Evolutionary conservation across 2,888 invertebrate genomes (phyloP).

Genomic region (Agrochola lychnidis): DNA sequence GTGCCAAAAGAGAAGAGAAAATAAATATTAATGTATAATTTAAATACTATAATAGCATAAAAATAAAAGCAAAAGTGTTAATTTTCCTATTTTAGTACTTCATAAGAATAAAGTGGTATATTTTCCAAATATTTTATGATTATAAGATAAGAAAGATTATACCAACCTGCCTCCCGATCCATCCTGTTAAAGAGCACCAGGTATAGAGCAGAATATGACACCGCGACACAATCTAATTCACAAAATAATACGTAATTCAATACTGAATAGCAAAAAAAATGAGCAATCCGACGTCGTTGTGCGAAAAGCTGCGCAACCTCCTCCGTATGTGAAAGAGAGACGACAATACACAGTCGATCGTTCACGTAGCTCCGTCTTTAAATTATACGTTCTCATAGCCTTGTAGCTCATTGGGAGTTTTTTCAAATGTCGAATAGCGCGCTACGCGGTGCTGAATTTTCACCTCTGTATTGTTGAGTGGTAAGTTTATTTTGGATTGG

Average conservation of each 20-base stretch:
- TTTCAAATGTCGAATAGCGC: slow-evolving; percentile 69
- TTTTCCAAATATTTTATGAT: slow-evolving; percentile 36
- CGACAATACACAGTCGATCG: slow-evolving; percentile 69
- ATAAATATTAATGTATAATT: slow-evolving; percentile 53
- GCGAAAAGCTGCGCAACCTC: slow-evolving; percentile 81
- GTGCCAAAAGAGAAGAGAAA: slow-evolving; percentile 80
- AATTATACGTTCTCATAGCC: slow-evolving; percentile 91
- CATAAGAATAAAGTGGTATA: slow-evolving; percentile 48
- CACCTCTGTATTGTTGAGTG: neutral
- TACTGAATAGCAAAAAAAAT: slow-evolving; percentile 88
- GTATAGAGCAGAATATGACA: slow-evolving; percentile 87
- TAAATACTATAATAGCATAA: neutral
- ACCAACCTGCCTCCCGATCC: slow-evolving; percentile 81
- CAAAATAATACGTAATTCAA: slow-evolving; percentile 90
- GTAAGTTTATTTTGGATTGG: slow-evolving; percentile 58
- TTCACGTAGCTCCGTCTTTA: slow-evolving; percentile 86
- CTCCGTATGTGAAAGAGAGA: slow-evolving; percentile 78
- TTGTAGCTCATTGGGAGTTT: slow-evolving; percentile 78
- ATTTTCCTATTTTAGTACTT: slow-evolving; percentile 10
- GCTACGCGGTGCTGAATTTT: slow-evolving; percentile 62
- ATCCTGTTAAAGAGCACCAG: slow-evolving; percentile 79
- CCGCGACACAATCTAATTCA: slow-evolving; percentile 89
- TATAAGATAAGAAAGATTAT: slow-evolving; percentile 60
- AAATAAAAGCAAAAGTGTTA: neutral
- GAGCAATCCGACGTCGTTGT: slow-evolving; percentile 83